phyloP scores from a whole-genome alignment of 2,888 invertebrate species.

The Ormyrus nitidulus region DNA sequence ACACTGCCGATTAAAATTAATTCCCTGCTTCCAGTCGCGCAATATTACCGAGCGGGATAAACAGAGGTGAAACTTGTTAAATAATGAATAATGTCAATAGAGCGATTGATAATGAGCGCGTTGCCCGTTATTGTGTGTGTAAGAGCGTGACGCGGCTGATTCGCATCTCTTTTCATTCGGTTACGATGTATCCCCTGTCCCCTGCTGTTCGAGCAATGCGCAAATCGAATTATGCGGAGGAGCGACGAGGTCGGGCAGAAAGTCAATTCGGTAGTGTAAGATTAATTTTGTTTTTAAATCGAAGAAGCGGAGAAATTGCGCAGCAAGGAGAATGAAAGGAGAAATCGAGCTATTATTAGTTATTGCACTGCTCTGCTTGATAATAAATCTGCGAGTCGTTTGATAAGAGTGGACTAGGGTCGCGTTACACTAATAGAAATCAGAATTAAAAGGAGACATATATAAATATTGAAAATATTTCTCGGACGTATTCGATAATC shows the following conservation, averaged over 20 bases:
- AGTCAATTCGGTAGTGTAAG: constrained; percentile 6
- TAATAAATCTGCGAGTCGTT: no score
- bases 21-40: constrained; percentile 14
- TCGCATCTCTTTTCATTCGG: constrained; percentile 17
- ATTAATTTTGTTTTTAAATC: constrained; percentile 11
- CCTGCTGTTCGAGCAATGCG: background rate
- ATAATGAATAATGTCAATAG: constrained; percentile 44
- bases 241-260: background rate
- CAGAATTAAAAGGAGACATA: no score
- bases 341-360: no score
- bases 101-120: constrained; percentile 37
- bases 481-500: no score
- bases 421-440: no score
- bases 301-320: background rate
- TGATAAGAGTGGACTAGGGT: no score
- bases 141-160: constrained; percentile 41
- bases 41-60: background rate
- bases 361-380: no score
- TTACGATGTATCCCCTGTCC: no score
- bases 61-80: background rate
- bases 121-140: no score
- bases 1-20: constrained; percentile 28
- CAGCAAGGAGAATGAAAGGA: no score
- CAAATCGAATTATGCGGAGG: constrained; percentile 21
- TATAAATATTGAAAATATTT: no score